Conservation (phyloP, 2,113 vertebrate genomes). For the Gallinago paraguaiae region DNA sequence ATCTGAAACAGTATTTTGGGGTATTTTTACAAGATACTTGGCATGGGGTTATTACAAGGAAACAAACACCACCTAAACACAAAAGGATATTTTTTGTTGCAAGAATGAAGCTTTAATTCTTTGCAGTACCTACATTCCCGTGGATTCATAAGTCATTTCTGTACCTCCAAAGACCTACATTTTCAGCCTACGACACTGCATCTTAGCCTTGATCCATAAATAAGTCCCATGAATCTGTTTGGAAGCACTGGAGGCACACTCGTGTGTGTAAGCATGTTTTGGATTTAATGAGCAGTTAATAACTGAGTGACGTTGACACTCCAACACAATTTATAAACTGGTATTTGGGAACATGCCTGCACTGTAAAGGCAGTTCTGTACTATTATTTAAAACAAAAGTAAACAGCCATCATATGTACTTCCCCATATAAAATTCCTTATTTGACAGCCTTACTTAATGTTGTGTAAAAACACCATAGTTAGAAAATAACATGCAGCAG, state of each 20-base stretch:
- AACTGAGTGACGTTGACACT: neutral
- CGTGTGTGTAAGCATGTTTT: neutral
- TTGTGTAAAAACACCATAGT: neutral
- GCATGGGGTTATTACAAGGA: conserved; percentile 1
- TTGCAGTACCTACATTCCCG: neutral
- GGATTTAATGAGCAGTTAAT: neutral
- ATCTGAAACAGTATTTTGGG: neutral
- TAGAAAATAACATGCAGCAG: neutral
- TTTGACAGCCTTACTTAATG: neutral
- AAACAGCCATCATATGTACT: neutral
- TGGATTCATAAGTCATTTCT: neutral
- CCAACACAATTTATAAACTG: neutral
- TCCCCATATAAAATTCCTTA: neutral
- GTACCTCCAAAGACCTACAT: neutral
- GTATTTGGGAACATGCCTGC: neutral
- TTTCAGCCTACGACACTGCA: neutral
- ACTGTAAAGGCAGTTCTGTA: neutral
- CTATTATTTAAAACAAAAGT: neutral
- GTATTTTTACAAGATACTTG: neutral
- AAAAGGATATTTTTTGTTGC: neutral
- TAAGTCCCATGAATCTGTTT: neutral
- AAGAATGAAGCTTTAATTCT: neutral
- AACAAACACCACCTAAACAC: neutral
- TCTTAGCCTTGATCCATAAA: neutral
- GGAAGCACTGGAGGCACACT: neutral